A percentile compares a stretch with the other conserved stretches of the same genome.
Evolutionary conservation across 2,113 vertebrate genomes (phyloP).

Genomic region (Albula glossodonta): DNA sequence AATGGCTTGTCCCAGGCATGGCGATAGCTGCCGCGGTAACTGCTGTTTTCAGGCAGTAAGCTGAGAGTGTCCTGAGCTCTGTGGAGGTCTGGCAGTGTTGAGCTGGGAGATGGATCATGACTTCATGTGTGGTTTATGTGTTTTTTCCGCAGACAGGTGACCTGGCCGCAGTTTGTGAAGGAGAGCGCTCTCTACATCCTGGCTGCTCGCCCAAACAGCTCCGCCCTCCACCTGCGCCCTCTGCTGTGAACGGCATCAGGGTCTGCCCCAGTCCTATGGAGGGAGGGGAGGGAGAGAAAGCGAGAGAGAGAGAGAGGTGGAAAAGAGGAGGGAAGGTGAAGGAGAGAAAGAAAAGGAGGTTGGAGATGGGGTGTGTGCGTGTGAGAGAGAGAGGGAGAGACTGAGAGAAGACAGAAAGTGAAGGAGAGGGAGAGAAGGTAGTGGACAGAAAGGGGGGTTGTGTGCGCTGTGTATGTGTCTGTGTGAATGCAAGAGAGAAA

Average conservation of each 20-base stretch:
- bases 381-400: neutral
- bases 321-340: neutral
- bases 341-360: slow-evolving; percentile 10
- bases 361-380: neutral
- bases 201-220: slow-evolving; percentile 89
- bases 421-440: neutral
- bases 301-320: neutral
- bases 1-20: too few species aligned
- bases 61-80: too few species aligned
- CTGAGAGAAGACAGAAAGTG: neutral
- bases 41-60: too few species aligned
- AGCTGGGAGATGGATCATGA: neutral
- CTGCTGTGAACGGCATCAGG: slow-evolving; percentile 66
- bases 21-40: too few species aligned
- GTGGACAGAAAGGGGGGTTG: neutral
- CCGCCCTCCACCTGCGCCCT: slow-evolving; percentile 86
- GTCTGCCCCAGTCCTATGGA: slow-evolving; percentile 3
- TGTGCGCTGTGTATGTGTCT: too few species aligned
- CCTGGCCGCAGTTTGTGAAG: slow-evolving; percentile 83
- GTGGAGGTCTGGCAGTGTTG: too few species aligned
- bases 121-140: neutral
- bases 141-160: slow-evolving; percentile 67
- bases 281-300: slow-evolving; percentile 10
- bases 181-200: slow-evolving; percentile 86
- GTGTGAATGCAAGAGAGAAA: neutral